Evolutionary conservation across 2,113 vertebrate species (phyloP), one percentile per base, ranked within the genome.

Genomic region (Lathamus discolor): DNA sequence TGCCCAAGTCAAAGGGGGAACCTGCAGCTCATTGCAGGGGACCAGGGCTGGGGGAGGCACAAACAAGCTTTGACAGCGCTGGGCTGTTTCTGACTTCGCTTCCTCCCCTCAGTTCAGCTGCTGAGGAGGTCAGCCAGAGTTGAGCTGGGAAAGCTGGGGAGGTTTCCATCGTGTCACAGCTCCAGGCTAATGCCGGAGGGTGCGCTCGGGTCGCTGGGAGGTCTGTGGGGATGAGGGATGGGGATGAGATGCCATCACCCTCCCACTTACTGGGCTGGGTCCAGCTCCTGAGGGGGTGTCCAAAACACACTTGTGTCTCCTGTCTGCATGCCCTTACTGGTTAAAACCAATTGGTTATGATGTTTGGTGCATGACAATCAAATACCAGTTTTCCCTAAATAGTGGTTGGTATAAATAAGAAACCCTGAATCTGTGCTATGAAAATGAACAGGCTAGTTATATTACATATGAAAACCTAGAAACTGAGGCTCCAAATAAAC

Each of bases 201-300:
- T 64, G 70, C 3, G 1, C 5, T n/a, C 0, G 1, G 35, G 35
- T 82, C 4, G 0, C 68, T 35, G 2, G 5, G 43, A 39, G 33
- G 20, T 48, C 44, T 77, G 17, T 2, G 9, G 41, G 76, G 49
- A 66, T 1, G 1, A 4, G 82, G 68, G 44, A 54, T 1, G 5
- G 41, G 61, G 44, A 33, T 3, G 5, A 8, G 25, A 23, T 68
- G 84, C 35, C 13, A 2, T 9, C 54, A 79, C 55, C 6, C 52
- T 75, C 39, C 17, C 0, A 1, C 48, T 16, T 51, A 41, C 62
- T 13, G 29, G 11, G 17, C 12, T 35, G 17, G 13, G 5, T 24
- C 52, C 48, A 39, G 23, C 20, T 29, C 61, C 5, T 3, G 67
- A 59, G 7, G 1, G 10, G 22, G 6, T 63, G 43, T 44, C 37